A percentile compares a stretch with the other conserved stretches of the same genome.
These are phyloP conservation scores for Liasis olivaceus DNA, from an alignment of 2,797 vertebrate genomes.

Conservation along the genomic window DNA sequence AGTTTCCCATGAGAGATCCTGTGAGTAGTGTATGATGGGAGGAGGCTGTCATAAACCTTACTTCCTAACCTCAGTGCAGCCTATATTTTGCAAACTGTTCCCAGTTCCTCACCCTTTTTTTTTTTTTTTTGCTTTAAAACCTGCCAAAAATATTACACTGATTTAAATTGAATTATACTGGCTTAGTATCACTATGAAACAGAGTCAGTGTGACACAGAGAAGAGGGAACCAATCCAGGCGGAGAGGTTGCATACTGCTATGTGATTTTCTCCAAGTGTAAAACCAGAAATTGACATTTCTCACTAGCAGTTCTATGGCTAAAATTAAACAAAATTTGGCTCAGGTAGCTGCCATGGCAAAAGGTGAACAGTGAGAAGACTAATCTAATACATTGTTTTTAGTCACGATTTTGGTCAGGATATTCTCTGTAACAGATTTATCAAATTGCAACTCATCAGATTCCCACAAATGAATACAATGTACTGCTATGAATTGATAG, in stretches of 20 bases:
- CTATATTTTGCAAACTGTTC: background rate
- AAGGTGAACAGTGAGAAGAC: background rate
- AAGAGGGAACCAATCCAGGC: background rate
- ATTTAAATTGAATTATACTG: background rate
- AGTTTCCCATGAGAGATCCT: background rate
- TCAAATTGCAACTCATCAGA: background rate
- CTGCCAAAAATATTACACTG: background rate
- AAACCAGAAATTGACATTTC: background rate
- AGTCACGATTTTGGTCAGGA: background rate
- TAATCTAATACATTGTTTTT: background rate
- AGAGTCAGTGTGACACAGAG: background rate
- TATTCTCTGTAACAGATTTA: conserved; percentile 10
- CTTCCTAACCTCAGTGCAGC: background rate
- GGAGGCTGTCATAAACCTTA: background rate
- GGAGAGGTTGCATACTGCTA: background rate
- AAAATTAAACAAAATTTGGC: background rate
- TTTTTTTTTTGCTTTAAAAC: background rate
- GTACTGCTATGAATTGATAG: background rate
- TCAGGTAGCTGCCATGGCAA: background rate
- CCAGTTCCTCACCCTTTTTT: background rate
- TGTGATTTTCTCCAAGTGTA: background rate
- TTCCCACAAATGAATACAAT: background rate
- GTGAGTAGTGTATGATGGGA: background rate
- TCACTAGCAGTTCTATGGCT: background rate
- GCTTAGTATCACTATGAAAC: background rate